Evolutionary conservation across 2,888 invertebrate species (phyloP), one percentile per base, ranked within the genome.

Genomic region (Drosophila glabriapex): DNA sequence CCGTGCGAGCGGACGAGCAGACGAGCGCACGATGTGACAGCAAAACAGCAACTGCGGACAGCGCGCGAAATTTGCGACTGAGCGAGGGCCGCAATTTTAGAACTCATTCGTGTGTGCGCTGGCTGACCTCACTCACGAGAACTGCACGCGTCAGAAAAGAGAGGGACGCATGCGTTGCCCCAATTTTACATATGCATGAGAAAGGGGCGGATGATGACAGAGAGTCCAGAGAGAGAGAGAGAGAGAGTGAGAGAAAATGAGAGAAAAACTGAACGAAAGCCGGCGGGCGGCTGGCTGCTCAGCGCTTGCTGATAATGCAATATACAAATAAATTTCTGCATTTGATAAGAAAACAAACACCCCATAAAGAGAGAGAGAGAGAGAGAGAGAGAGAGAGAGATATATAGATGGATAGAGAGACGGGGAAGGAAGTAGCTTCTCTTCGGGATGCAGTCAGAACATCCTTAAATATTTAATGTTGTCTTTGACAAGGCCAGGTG

Each of bases 21-120:
- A 54, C 78, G 59, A 69, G 59, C 61, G 31, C 41, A 67, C 66
- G 58, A 73, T 49, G 58, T 53, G 54, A 67, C 76, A 80, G 65
- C 75, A 68, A 68, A 73, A 70, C 70, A 50, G 31, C 76, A 75
- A 89, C 86, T 85, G 76, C n/a, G 71, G 58, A 58, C 70, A 69
- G 53, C 59, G 59, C 63, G 80, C 76, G 72, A 79, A 80, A 56
- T 56, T 71, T 55, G 67, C 46, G 35, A 55, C 41, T 41, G 16
- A 22, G 54, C 29, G 78, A 50, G 58, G 28, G 29, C 22, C 25
- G 29, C 22, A 25, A 52, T 37, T 61, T 56, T n/a, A 41, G 25
- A 63, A 49, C 62, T 52, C 54, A 39, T 22, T 16, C 16, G 28
- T 35, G 37, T 43, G 41, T 53, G 35, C 33, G 31, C 41, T 64